phyloP scores from a whole-genome alignment of 64 coral and sea anemone genomes.

The Actinia equina region DNA sequence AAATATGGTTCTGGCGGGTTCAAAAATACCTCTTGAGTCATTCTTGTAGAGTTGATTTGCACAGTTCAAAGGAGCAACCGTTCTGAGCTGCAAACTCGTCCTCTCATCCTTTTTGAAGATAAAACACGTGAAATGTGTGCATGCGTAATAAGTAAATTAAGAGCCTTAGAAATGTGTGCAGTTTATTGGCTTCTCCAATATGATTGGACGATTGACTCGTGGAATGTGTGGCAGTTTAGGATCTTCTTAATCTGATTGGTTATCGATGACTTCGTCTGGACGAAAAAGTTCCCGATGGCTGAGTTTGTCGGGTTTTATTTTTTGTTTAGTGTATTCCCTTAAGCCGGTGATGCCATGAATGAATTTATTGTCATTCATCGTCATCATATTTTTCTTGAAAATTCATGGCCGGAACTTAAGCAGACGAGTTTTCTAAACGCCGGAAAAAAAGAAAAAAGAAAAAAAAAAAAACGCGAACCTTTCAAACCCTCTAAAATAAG shows the following conservation, averaged over 20 bases:
- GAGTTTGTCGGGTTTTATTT: too few relatives aligned
- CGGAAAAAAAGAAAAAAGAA: too few relatives aligned
- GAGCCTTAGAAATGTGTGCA: neutral
- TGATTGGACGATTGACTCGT: neutral
- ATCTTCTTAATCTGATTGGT: too few relatives aligned
- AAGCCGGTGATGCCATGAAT: too few relatives aligned
- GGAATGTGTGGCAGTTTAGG: neutral
- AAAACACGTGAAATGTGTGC: neutral
- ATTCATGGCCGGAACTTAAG: too few relatives aligned
- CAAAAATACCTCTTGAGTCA: neutral
- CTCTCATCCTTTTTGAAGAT: neutral
- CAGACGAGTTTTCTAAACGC: too few relatives aligned
- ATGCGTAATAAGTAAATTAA: too few relatives aligned
- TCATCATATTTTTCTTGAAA: too few relatives aligned
- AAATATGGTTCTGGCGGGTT: neutral
- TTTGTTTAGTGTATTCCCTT: too few relatives aligned
- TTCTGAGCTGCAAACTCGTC: neutral
- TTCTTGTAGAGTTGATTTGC: neutral
- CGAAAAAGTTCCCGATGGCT: neutral
- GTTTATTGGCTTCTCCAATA: neutral
- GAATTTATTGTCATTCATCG: too few relatives aligned
- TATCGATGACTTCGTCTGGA: neutral
- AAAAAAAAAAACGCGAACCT: too few relatives aligned
- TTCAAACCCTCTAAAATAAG: too few relatives aligned
- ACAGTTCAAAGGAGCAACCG: neutral